Base-by-base conservation (phyloP, 2,888 invertebrate genomes). In the Tigriopus californicus region DNA sequence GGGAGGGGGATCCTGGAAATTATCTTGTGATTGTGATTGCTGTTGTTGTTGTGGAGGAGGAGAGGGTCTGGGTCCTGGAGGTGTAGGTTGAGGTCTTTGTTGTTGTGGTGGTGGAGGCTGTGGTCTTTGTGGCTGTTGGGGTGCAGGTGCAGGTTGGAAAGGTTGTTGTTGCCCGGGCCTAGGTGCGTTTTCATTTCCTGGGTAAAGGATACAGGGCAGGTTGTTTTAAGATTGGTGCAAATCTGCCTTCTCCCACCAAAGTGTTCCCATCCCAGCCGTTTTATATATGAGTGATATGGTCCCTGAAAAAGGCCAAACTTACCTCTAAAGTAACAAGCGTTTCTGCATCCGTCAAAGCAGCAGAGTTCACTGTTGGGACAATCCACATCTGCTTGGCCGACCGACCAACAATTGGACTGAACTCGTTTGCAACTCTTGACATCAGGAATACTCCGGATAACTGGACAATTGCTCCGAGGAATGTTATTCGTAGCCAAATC, bases 281-380 rank as follows among this genome's bases (percentile, higher is more conserved):
- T 33, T 33, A 33, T 33, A 5, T 33, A 33, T 33, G 33, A 33
- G n/a, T 33, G 4, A 33, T 5, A 33, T 8, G 33, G 8, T 33
- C 33, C 3, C 8, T 33, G 33, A 3, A 3, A 5, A 33, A 33
- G 4, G 3, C 33, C 3, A 8, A 4, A 15, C 52, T 4, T 40
- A 41, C 41, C 54, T 41, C 54, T 41, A 41, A 54, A 54, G 54
- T 54, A 54, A 33, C 58, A 58, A 15, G 47, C 40, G 46, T 58
- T 58, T 13, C 40, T 22, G 33, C 58, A 58, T 40, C 58, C 58
- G 33, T 58, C 58, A 48, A 58, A 58, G 49, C 58, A 58, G 18
- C 58, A 58, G 22, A 58, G 49, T 4, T 20, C 58, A 49, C 49
- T 49, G 20, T 58, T 49, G 24, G 47, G 48, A 49, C 58, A 58